A percentile compares a stretch with the other conserved stretches of the same genome.
These are phyloP conservation scores for Thunnus albacares DNA, from an alignment of 2,797 vertebrate genomes.

Conservation along the genomic window DNA sequence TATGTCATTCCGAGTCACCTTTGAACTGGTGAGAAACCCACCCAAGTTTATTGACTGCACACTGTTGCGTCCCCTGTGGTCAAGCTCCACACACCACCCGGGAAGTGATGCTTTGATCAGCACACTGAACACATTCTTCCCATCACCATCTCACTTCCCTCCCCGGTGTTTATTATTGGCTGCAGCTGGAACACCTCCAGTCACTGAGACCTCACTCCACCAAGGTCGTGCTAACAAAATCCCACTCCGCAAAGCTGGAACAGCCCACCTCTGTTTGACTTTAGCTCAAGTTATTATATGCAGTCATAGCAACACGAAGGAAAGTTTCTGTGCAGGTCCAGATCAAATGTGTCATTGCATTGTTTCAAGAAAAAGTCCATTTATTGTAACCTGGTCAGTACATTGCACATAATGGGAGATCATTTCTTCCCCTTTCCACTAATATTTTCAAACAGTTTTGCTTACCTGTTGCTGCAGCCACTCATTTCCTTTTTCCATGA, in stretches of 20 bases:
- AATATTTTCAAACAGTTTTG: conserved; percentile 1
- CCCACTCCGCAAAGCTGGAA: conserved; percentile 31
- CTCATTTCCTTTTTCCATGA: conserved; percentile 25
- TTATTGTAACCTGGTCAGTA: not conserved
- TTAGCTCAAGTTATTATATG: conserved; percentile 10
- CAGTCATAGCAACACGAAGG: not conserved
- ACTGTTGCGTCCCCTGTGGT: conserved; percentile 57
- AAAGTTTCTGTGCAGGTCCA: not conserved
- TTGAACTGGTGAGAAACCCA: conserved; percentile 22
- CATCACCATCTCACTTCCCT: conserved; percentile 73
- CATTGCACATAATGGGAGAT: not conserved
- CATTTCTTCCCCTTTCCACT: conserved; percentile 3
- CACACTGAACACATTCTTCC: conserved; percentile 71
- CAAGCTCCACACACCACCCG: conserved; percentile 61
- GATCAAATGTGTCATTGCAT: not conserved
- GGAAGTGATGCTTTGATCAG: conserved; percentile 77
- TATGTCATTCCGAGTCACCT: conserved; percentile 36
- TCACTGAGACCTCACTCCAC: conserved; percentile 50
- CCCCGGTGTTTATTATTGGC: conserved; percentile 72
- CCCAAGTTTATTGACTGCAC: conserved; percentile 60
- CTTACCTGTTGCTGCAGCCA: not conserved
- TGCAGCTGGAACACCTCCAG: conserved; percentile 78
- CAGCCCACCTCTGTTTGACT: conserved; percentile 49
- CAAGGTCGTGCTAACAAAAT: conserved; percentile 68
- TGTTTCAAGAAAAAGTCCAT: not conserved